Evolutionary conservation across 2,113 vertebrate species (phyloP).

Genomic region (Phalacrocorax aristotelis): DNA sequence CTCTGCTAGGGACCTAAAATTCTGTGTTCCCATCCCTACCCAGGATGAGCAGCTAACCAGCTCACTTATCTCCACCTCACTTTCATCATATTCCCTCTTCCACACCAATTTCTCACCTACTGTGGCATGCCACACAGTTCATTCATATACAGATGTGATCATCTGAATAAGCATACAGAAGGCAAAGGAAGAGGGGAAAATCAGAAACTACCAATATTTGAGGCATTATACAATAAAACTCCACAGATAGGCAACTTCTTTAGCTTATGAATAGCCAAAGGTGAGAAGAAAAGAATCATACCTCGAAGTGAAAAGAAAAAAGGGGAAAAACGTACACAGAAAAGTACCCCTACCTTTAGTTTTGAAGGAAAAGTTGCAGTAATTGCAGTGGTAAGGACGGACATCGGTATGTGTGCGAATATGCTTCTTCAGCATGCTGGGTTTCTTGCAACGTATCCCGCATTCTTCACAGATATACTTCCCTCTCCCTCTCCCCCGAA

Average conservation of each 20-base stretch:
- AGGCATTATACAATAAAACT: neutral
- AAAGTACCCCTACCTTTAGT: slow-evolving; percentile 86
- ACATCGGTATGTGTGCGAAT: slow-evolving; percentile 97
- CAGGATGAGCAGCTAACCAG: neutral
- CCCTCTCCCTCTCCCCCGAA: slow-evolving; percentile 93
- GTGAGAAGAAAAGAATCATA: neutral
- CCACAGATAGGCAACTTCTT: neutral
- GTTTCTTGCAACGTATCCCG: slow-evolving; percentile 98
- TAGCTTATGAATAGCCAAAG: neutral
- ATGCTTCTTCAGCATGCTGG: slow-evolving; percentile 98
- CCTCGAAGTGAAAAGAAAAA: neutral
- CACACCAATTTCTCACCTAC: neutral
- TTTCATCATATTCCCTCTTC: neutral
- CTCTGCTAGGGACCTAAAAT: neutral
- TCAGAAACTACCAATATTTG: neutral
- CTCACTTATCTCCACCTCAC: neutral
- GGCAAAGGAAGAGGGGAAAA: neutral
- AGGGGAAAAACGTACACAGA: neutral
- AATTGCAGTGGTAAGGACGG: slow-evolving; percentile 93
- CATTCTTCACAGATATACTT: slow-evolving; percentile 99
- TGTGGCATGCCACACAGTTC: neutral
- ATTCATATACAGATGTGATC: neutral
- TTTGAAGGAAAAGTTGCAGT: slow-evolving; percentile 99
- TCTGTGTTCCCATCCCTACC: neutral
- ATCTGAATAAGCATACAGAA: neutral